Conservation (phyloP, 1,140 invertebrate genomes). For the Ceratina australensis region DNA sequence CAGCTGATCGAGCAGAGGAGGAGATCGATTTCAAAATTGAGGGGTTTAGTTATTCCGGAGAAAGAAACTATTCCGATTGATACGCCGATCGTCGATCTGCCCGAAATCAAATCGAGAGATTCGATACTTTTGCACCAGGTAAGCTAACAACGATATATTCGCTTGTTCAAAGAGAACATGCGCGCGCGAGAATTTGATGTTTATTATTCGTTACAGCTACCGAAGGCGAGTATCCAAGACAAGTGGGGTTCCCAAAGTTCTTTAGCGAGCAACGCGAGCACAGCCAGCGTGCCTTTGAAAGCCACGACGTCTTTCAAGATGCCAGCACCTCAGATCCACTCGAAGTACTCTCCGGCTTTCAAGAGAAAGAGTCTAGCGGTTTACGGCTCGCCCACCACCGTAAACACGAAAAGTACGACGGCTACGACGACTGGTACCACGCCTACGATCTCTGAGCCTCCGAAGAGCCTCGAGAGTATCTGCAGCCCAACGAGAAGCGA, state of each 20-base stretch:
- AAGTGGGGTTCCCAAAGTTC: constrained; percentile 76
- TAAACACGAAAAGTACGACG: constrained; percentile 67
- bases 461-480: constrained; percentile 82
- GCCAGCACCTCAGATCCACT: constrained; percentile 79
- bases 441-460: constrained; percentile 69
- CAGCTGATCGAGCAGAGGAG: constrained; percentile 88
- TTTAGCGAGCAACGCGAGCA: constrained; percentile 70
- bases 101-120: constrained; percentile 88
- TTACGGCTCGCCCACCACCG: constrained; percentile 78
- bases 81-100: constrained; percentile 83
- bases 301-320: constrained; percentile 72
- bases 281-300: constrained; percentile 66
- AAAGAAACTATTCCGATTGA: constrained; percentile 81
- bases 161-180: no score
- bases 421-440: constrained; percentile 26
- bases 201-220: constrained; percentile 47
- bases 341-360: constrained; percentile 91
- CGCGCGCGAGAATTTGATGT: no score
- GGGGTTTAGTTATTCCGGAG: constrained; percentile 92
- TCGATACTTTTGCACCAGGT: constrained; percentile 74
- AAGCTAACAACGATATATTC: neutral
- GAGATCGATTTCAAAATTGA: constrained; percentile 89
- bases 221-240: constrained; percentile 70
- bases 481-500: constrained; percentile 81
- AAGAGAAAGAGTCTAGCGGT: constrained; percentile 87